Percentiles rank a stretch among this genome's conserved stretches.
These are phyloP conservation scores for Pongo pygmaeus DNA, from an alignment of 2,113 vertebrate genomes.

Conservation along the genomic window DNA sequence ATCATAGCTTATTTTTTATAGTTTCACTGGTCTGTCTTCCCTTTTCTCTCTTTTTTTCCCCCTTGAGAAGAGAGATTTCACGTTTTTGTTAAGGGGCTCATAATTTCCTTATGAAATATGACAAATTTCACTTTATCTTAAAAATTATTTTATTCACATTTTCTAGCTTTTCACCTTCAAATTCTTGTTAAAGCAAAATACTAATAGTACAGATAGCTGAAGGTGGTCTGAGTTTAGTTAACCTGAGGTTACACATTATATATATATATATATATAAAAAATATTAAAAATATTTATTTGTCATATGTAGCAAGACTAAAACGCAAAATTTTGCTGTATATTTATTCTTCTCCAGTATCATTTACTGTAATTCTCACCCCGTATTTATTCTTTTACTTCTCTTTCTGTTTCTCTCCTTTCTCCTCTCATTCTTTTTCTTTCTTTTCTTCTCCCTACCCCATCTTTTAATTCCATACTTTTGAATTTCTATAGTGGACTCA, in stretches of 20 bases:
- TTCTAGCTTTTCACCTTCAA: background rate
- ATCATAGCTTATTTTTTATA: background rate
- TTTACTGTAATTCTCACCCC: background rate
- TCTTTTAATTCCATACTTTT: background rate
- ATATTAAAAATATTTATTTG: background rate
- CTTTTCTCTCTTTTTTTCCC: too few species aligned
- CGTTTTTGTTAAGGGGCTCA: background rate
- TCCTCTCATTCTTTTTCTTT: background rate
- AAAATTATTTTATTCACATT: conserved; percentile 8
- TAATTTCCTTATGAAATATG: background rate
- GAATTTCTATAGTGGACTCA: background rate
- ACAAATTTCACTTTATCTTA: background rate
- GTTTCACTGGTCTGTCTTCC: background rate
- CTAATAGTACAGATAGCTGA: background rate
- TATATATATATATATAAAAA: background rate
- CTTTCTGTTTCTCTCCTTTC: background rate
- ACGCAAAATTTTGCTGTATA: background rate
- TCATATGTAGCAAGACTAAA: background rate
- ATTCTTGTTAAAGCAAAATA: background rate
- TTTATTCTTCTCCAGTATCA: background rate
- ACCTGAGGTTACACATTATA: background rate
- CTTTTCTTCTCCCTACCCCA: background rate
- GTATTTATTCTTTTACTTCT: background rate
- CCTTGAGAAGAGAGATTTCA: background rate
- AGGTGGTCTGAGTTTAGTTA: background rate